These are phyloP conservation scores for crab-eating macaque (Macaca fascicularis) DNA, from an alignment of 2,113 vertebrate species.

Conservation along the genomic window DNA sequence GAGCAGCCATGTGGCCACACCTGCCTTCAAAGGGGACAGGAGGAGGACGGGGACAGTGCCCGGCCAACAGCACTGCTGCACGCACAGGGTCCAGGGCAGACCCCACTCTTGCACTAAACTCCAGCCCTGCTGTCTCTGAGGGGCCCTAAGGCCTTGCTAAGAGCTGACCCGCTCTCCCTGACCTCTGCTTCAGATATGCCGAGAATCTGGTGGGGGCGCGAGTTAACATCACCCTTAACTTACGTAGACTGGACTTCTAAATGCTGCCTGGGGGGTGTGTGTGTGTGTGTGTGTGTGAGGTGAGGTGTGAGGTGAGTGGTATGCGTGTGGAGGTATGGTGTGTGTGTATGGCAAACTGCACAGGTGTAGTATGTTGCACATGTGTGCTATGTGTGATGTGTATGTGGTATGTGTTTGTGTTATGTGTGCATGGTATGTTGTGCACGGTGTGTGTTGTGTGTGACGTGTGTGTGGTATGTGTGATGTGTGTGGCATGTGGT, in stretches of 20 bases:
- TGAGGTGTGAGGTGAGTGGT: too few species aligned
- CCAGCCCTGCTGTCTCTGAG: too few species aligned
- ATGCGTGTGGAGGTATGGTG: too few species aligned
- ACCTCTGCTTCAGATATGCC: not conserved
- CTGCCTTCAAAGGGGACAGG: not conserved
- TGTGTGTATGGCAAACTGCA: too few species aligned
- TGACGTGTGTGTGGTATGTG: too few species aligned
- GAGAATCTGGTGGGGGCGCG: not conserved
- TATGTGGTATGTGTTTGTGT: not conserved
- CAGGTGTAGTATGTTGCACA: too few species aligned
- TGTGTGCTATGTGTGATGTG: too few species aligned
- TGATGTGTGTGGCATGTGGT: not conserved
- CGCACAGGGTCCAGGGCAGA: not conserved
- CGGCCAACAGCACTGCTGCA: accelerated
- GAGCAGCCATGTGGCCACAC: accelerated
- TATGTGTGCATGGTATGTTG: not conserved
- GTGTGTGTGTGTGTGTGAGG: too few species aligned
- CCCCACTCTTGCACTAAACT: not conserved
- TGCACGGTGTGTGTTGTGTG: too few species aligned
- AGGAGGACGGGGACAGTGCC: not conserved
- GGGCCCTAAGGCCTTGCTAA: not conserved
- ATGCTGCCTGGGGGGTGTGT: not conserved
- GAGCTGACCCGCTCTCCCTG: too few species aligned
- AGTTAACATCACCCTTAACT: not conserved
- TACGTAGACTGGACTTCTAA: not conserved